phyloP scores from a whole-genome alignment of 2,888 invertebrate genomes.

The Lasioglossum oenotherae region DNA sequence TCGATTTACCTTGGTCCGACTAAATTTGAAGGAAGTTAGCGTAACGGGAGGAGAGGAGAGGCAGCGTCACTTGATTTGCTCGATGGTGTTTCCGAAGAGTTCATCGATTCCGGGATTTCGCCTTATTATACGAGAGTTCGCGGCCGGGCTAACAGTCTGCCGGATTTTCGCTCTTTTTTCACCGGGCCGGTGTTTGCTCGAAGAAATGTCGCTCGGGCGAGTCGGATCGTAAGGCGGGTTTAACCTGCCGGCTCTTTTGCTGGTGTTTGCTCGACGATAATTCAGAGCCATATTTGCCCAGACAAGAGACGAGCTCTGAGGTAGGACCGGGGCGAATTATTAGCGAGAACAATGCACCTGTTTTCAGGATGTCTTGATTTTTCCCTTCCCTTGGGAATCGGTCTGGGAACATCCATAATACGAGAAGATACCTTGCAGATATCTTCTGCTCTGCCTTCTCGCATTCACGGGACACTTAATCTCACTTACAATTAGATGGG shows the following conservation, averaged over 20 bases:
- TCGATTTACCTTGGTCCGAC: background rate
- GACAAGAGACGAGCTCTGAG: slow-evolving; percentile 60
- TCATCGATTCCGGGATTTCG: slow-evolving; percentile 51
- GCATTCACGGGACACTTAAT: background rate
- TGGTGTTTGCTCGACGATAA: slow-evolving; percentile 66
- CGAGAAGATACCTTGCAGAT: background rate
- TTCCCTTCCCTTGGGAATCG: slow-evolving; percentile 7
- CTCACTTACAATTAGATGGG: background rate
- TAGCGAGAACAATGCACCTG: slow-evolving; percentile 56
- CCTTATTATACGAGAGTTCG: slow-evolving; percentile 40
- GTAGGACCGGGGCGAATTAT: slow-evolving; percentile 59
- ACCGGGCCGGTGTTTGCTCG: slow-evolving; percentile 56
- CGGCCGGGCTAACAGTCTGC: slow-evolving; percentile 28
- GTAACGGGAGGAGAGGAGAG: background rate
- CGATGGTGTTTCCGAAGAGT: background rate
- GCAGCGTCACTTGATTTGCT: background rate
- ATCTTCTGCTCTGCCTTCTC: background rate
- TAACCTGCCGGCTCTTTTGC: slow-evolving; percentile 55
- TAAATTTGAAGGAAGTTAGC: background rate
- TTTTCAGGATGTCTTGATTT: slow-evolving; percentile 45
- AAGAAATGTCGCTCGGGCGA: slow-evolving; percentile 56
- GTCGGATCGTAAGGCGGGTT: slow-evolving; percentile 52
- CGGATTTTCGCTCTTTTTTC: slow-evolving; percentile 54
- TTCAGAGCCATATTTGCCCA: slow-evolving; percentile 68
- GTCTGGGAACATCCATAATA: background rate